Conservation (phyloP, 1,140 invertebrate species). For the Matsumurasca onukii region DNA sequence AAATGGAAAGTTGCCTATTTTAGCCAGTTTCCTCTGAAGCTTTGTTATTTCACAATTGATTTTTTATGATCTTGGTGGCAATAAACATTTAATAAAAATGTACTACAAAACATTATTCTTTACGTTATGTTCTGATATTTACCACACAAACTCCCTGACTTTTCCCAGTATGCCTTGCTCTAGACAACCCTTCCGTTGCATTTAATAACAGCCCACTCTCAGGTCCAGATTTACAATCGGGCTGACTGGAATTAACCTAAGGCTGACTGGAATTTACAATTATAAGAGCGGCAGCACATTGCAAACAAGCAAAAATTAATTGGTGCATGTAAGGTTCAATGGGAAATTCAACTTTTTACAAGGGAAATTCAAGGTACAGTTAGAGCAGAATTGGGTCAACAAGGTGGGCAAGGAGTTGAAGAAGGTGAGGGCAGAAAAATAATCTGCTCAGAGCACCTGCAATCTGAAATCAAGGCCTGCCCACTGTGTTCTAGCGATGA, state of each 20-base stretch:
- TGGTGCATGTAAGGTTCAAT: neutral
- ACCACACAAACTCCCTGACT: too few species aligned
- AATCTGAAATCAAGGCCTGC: neutral
- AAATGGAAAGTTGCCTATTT: neutral
- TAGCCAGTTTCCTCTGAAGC: neutral
- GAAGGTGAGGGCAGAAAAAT: neutral
- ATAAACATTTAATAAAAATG: too few species aligned
- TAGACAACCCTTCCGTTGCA: too few species aligned
- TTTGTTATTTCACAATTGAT: neutral
- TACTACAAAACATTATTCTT: too few species aligned
- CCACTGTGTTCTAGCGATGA: neutral
- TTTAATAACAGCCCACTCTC: too few species aligned
- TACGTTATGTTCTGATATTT: too few species aligned
- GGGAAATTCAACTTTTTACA: neutral
- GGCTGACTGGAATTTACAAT: too few species aligned
- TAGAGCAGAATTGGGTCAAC: neutral
- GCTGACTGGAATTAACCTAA: too few species aligned
- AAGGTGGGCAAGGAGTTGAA: neutral
- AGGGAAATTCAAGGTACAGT: neutral
- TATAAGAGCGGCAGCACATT: too few species aligned
- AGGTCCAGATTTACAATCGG: too few species aligned
- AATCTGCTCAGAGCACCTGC: neutral
- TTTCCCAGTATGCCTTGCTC: too few species aligned
- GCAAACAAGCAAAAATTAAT: too few species aligned
- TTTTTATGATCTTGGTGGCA: neutral